Conservation (phyloP, 2,113 vertebrate species). For the Ursus arctos region DNA sequence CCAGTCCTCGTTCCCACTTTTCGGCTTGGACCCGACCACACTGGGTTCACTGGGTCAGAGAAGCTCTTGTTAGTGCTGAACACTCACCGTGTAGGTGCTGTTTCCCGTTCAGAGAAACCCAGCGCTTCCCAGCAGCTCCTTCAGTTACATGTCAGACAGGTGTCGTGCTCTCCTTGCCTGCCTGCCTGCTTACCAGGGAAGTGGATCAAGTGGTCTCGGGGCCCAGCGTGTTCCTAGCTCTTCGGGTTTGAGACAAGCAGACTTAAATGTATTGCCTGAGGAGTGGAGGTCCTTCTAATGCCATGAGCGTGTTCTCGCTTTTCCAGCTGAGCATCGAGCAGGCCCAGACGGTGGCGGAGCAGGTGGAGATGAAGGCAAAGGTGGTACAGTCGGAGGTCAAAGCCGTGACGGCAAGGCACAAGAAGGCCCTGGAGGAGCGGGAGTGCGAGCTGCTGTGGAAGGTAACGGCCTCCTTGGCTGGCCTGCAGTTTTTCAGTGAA, state of each 20-base stretch:
- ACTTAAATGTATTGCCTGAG: neutral
- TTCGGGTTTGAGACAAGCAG: neutral
- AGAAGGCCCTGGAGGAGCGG: slow-evolving; percentile 97
- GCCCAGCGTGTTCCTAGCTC: neutral
- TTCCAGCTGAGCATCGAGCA: slow-evolving; percentile 97
- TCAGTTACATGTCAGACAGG: neutral
- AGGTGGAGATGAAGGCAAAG: slow-evolving; percentile 98
- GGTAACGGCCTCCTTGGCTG: slow-evolving; percentile 85
- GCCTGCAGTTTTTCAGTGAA: accelerated
- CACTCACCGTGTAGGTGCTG: neutral
- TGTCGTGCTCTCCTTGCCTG: neutral
- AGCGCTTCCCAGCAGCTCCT: slow-evolving; percentile 13
- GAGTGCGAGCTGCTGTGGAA: slow-evolving; percentile 99
- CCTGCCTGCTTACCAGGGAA: neutral
- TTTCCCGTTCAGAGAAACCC: neutral
- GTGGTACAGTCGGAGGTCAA: slow-evolving; percentile 98
- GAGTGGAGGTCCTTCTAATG: neutral
- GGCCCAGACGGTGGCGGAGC: slow-evolving; percentile 97
- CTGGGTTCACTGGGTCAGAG: neutral
- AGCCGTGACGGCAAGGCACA: slow-evolving; percentile 95
- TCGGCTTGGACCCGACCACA: neutral
- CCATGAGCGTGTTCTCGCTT: neutral
- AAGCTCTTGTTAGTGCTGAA: neutral
- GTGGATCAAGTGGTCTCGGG: neutral
- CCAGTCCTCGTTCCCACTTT: neutral